phyloP scores from a whole-genome alignment of 2,797 vertebrate genomes.

The Mormyrus proboscirostris region DNA sequence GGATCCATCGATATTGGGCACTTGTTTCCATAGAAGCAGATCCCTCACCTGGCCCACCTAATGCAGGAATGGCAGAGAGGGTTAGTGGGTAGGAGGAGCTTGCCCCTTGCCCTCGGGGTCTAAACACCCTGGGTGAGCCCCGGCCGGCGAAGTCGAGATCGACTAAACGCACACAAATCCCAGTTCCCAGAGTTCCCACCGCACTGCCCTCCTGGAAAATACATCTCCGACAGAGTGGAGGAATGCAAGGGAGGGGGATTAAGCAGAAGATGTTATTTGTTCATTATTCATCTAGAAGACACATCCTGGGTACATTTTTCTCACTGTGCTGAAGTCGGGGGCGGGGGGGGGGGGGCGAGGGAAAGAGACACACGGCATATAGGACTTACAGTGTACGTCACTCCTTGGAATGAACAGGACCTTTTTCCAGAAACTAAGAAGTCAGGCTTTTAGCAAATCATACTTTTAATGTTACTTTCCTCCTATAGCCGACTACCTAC shows the following conservation, averaged over 20 bases:
- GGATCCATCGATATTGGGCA: neutral
- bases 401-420: slow-evolving; percentile 33
- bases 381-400: slow-evolving; percentile 11
- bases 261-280: neutral
- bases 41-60: neutral
- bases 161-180: neutral
- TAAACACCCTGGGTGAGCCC: too few relatives aligned
- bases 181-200: neutral
- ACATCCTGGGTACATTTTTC: neutral
- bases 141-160: neutral
- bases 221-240: neutral
- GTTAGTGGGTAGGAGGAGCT: neutral
- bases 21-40: neutral
- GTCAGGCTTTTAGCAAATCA: neutral
- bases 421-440: slow-evolving; percentile 27
- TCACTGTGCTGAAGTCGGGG: neutral
- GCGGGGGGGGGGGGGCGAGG: neutral
- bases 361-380: neutral
- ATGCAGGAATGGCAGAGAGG: neutral
- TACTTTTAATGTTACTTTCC: neutral
- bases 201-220: neutral
- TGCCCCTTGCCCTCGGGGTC: neutral
- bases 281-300: neutral
- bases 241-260: neutral
- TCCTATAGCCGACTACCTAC: slow-evolving; percentile 25